Base-by-base conservation (phyloP, 2,113 vertebrate genomes). In the Accipiter virgatus region DNA sequence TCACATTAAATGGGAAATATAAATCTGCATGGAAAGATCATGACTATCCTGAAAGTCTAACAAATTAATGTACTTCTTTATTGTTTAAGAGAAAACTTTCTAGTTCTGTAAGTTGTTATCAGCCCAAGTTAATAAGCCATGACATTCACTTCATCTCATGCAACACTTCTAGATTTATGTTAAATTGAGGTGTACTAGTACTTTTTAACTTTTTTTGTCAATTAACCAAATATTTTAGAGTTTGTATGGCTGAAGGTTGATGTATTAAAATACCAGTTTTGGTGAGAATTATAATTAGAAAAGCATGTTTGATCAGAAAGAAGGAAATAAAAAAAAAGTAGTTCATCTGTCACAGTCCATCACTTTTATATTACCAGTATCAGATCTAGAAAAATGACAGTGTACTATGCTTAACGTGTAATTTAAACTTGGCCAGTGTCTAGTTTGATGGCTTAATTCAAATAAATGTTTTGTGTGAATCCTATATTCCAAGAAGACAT, bases 61-160 rank as follows among this genome's bases (percentile, higher is more conserved):
- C 47, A 61, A 95, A 71, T 83, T 34, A 38, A 84, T 31, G 32
- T 10, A 40, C 48, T 86, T 80, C 63, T 92, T 94, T 97, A 32
- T 86, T 87, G 36, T 73, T 94, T 91, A 94, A 91, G 34, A 97
- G 73, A 96, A 97, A 96, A 67, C 4, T 70, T 74, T 58, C 50
- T 81, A 43, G 31, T 82, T 66, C 74, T 95, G 20, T 66, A 66
- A 89, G 47, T 52, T 90, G 45, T 72, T 87, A 92, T 58, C 38
- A 74, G 58, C n/a, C 58, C 59, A 72, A 84, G 75, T 86, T 97
- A 97, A 94, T 90, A 88, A 97, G 66, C 80, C 63, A 55, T 58
- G 77, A 32, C 34, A 58, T 94, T 58, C 2, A 22, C 88, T 93
- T 62, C 38, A 75, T 82, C 32, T 87, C 66, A 48, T 59, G 50